Conservation (phyloP, 2,797 vertebrate genomes). For the Sparidentex hasta region DNA sequence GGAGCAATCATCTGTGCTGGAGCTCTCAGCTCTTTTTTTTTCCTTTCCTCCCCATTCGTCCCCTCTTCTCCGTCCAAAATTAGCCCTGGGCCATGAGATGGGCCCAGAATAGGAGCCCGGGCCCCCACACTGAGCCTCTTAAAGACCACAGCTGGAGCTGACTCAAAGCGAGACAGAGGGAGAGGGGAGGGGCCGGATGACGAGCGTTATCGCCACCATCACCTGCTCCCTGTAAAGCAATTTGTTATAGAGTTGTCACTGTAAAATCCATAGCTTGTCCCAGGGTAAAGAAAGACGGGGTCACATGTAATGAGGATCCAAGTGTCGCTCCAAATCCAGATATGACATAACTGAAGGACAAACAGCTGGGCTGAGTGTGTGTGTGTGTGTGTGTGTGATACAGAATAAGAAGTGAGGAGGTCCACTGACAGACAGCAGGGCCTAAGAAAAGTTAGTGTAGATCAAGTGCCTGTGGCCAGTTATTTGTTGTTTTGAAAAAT, state of each 20-base stretch:
- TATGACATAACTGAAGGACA: slow-evolving; percentile 73
- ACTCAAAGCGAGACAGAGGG: slow-evolving; percentile 53
- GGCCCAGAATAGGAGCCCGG: slow-evolving; percentile 68
- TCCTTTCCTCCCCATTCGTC: slow-evolving; percentile 33
- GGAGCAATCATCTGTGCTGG: slow-evolving; percentile 4
- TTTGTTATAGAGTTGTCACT: slow-evolving; percentile 84
- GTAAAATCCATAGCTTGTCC: slow-evolving; percentile 79
- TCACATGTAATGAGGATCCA: slow-evolving; percentile 77
- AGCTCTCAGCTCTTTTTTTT: background rate
- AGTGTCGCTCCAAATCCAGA: slow-evolving; percentile 63
- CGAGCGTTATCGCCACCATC: slow-evolving; percentile 68
- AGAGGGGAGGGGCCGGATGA: slow-evolving; percentile 53
- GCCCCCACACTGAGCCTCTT: slow-evolving; percentile 55
- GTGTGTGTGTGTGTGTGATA: slow-evolving; percentile 18
- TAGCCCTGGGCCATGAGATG: slow-evolving; percentile 70
- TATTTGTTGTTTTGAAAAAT: background rate
- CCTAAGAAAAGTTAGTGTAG: background rate
- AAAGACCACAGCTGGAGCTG: slow-evolving; percentile 80
- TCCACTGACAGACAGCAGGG: background rate
- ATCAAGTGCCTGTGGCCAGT: background rate
- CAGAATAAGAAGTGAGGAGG: background rate
- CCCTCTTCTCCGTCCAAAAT: slow-evolving; percentile 65
- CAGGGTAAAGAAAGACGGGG: slow-evolving; percentile 78
- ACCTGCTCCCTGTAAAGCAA: slow-evolving; percentile 81
- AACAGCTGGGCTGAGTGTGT: slow-evolving; percentile 57